Base-by-base conservation (phyloP, 2,113 vertebrate species). In the Noctilio leporinus region DNA sequence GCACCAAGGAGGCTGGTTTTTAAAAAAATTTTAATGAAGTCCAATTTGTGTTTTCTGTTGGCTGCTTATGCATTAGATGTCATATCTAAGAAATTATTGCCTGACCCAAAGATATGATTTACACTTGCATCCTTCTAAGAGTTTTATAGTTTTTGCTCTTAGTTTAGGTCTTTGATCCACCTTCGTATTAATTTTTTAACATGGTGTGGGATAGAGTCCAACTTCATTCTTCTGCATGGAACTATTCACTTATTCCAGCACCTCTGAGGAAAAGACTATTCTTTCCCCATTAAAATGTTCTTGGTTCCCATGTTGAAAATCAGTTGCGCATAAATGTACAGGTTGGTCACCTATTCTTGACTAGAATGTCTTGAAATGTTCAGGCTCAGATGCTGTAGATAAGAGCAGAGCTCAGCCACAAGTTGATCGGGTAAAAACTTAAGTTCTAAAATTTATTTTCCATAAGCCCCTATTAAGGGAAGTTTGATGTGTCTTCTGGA, bases 141-240 rank as follows among this genome's bases (percentile, higher is more conserved):
- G 69, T 87, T 88, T 80, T 84, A 11, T 62, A 38, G 40, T 62
- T 85, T 91, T 72, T 62, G 16, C 49, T 83, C 40, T 80, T 77
- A 62, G 70, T 67, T 72, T 93, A 75, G 45, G 8, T 76, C 38
- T 49, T 81, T 28, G 28, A 62, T 85, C 30, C 30, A 62, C 47
- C 47, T 91, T 93, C 67, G 40, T 84, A 49, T 87, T 95, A 24
- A 55, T 82, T 70, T 95, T 82, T 95, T 45, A n/a, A 16, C 40
- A 35, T 84, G 64, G 17, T 62, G 7, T 86, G 40, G 91, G 78
- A 43, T 38, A 45, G 24, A 12, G 1, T 64, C 26, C n/a, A 77
- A 8, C 16, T 82, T 69, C 14, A 49, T 90, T 92, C 33, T 65
- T 70, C 40, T 57, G 10, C 14, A 28, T 92, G 51, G 64, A 20